A percentile compares a stretch with the other conserved stretches of the same genome.
Conservation (phyloP, 2,888 invertebrate genomes). For the Argyresthia goedartella region DNA sequence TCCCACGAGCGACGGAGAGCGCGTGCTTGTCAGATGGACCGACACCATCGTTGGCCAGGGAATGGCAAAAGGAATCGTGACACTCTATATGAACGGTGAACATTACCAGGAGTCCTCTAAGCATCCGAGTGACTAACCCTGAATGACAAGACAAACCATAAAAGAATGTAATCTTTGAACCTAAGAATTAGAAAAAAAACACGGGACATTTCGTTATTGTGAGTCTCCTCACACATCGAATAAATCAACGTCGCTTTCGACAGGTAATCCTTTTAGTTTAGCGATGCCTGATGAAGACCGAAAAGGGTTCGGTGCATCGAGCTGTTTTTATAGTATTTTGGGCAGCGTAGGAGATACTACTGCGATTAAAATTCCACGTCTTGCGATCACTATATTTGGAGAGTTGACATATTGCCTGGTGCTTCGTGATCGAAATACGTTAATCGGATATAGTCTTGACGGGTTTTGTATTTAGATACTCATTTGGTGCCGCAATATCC, state of each 20-base stretch:
- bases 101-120: too few relatives aligned
- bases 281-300: constrained; percentile 28
- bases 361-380: constrained; percentile 45
- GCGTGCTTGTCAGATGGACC: neutral
- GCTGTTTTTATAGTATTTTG: constrained; percentile 20
- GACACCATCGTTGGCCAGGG: neutral
- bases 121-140: too few relatives aligned
- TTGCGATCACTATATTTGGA: constrained; percentile 35
- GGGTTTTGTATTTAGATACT: neutral
- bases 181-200: too few relatives aligned
- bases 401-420: constrained; percentile 31
- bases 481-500: too few relatives aligned
- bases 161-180: too few relatives aligned
- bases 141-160: too few relatives aligned
- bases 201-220: neutral
- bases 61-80: constrained; percentile 1
- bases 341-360: constrained; percentile 30
- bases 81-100: neutral
- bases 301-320: constrained; percentile 16
- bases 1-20: constrained; percentile 28
- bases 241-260: constrained; percentile 41
- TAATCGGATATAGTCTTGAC: neutral
- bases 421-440: constrained; percentile 2
- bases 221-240: constrained; percentile 18
- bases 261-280: constrained; percentile 38